Evolutionary conservation across 92 coral and sea anemone species (phyloP).

Genomic region (Phenganax stokvisi): DNA sequence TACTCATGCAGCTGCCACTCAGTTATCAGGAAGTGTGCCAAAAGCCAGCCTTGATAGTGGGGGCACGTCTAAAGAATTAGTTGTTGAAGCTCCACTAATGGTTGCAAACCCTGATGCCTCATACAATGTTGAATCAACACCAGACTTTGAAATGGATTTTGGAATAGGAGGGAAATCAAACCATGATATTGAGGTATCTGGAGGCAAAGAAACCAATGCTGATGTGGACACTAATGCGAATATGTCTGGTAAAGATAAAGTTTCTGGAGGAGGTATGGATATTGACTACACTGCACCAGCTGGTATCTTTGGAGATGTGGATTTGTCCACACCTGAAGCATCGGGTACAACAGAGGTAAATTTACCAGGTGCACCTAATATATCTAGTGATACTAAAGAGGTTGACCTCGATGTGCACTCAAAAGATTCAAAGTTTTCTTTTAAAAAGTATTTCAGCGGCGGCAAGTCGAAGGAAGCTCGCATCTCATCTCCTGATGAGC

Average conservation of each 20-base stretch:
- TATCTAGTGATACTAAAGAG: constrained; percentile 28
- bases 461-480: constrained; percentile 24
- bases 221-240: constrained; percentile 21
- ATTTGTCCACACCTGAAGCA: constrained; percentile 18
- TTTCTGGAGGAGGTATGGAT: constrained; percentile 2
- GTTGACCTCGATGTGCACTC: constrained; percentile 25
- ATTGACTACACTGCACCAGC: neutral
- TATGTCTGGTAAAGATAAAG: constrained; percentile 11
- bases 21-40: constrained; percentile 15
- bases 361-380: constrained; percentile 29
- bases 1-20: constrained; percentile 8
- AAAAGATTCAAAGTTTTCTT: constrained; percentile 39
- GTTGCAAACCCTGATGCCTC: constrained; percentile 22
- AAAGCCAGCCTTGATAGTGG: neutral
- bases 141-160: constrained; percentile 19
- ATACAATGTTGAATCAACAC: constrained; percentile 30
- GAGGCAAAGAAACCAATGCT: neutral
- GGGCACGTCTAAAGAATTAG: neutral
- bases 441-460: constrained; percentile 37
- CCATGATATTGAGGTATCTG: neutral
- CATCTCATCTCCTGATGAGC: constrained; percentile 4
- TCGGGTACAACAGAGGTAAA: constrained; percentile 37
- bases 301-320: constrained; percentile 22
- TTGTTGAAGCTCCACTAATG: neutral
- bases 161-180: constrained; percentile 3